Conservation (phyloP, 2,797 vertebrate genomes). For the Hoplostethus atlanticus region DNA sequence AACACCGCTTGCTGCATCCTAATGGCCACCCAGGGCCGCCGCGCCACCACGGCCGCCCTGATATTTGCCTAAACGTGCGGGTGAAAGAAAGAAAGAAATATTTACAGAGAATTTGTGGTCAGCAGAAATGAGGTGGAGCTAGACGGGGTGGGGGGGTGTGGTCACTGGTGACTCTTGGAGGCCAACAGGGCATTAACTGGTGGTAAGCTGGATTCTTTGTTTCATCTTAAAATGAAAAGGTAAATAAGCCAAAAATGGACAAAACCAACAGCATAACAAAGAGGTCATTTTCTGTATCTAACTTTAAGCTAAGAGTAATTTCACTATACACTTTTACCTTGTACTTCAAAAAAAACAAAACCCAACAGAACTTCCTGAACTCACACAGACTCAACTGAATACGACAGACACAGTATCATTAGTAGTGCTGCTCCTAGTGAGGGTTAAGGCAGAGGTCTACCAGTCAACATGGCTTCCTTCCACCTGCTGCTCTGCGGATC, state of each 20-base stretch:
- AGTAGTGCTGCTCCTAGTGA: constrained; percentile 64
- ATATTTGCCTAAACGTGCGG: constrained; percentile 87
- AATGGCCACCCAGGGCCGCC: constrained; percentile 86
- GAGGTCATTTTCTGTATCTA: too few species aligned
- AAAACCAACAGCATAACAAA: too few species aligned
- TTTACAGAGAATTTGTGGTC: constrained; percentile 75
- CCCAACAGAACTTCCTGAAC: constrained; percentile 36
- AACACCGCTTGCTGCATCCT: constrained; percentile 84
- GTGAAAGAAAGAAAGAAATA: constrained; percentile 70
- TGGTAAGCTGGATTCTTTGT: background rate
- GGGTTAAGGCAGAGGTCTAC: constrained; percentile 75
- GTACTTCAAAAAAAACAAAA: constrained; percentile 25
- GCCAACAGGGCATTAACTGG: constrained; percentile 16
- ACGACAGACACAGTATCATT: constrained; percentile 67
- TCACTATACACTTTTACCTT: constrained; percentile 7
- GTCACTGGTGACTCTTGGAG: constrained; percentile 15
- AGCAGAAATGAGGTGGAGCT: constrained; percentile 47
- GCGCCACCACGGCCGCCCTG: constrained; percentile 78
- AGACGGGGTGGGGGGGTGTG: background rate
- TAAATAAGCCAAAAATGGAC: background rate
- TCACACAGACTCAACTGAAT: constrained; percentile 38
- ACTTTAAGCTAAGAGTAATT: constrained; percentile 9
- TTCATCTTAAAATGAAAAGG: background rate
- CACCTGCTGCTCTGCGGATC: constrained; percentile 75
- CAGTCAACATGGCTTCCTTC: constrained; percentile 72